Base-by-base conservation (phyloP, 1,140 invertebrate species). In the Drosophila ambigua region DNA sequence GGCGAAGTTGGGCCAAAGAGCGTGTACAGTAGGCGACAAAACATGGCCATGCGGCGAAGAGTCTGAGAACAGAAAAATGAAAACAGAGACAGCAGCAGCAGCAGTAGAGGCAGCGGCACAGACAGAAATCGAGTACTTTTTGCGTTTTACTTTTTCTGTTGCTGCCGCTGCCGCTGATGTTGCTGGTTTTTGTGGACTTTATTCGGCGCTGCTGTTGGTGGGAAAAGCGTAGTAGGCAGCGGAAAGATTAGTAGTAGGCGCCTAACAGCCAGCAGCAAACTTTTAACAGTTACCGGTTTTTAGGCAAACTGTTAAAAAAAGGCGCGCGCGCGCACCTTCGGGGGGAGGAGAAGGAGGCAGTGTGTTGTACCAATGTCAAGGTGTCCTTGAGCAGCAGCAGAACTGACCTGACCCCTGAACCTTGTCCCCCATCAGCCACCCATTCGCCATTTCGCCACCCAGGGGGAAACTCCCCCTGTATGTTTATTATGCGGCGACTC, bases 21-120 rank as follows among this genome's bases (percentile, higher is more conserved):
- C 43, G 52, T 49, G 88, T 90, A 90, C 88, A 90, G 88, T 90
- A 79, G 88, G 77, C 77, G 75, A 90, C 88, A 90, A 90, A 90
- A 90, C 88, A 90, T 13, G 35, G 35, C 35, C 35, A 39, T 79
- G 67, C 60, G 66, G 79, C 79, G 67, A 20, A 20, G 20, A 85
- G 73, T 75, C 60, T 35, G 53, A 31, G 35, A 31, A 31, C 31
- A 53, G 58, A 74, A 60, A 73, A 73, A 61, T 57, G 59, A 62
- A 85, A 81, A 64, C 69, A 58, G 57, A 60, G 81, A 73, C 71
- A 73, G 50, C 64, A 31, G 41, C 49, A 61, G 24, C 49, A 51
- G 7, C 53, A 72, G 51, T 20, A 59, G 24, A 24, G 23, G 23
- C 23, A 20, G n/a, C 23, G 31, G 23, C 62, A 52, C 44, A 57